Conservation (phyloP, 2,797 vertebrate species). For the Synanceia verrucosa region DNA sequence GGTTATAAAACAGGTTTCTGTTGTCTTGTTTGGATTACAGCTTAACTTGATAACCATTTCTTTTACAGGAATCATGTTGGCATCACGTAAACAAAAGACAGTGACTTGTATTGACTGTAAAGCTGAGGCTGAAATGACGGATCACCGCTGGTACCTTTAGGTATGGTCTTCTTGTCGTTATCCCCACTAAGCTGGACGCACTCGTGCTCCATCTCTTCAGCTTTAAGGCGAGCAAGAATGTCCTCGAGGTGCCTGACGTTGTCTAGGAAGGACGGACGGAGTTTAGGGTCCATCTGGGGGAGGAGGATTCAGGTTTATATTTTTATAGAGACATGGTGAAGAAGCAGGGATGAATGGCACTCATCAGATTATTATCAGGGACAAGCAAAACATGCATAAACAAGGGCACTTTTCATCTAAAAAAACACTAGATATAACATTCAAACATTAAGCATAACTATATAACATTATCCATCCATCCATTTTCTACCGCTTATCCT, state of each 20-base stretch:
- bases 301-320: not conserved
- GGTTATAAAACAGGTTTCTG: not conserved
- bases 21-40: constrained; percentile 1
- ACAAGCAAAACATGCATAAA: not conserved
- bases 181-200: constrained; percentile 78
- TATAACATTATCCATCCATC: too few relatives aligned
- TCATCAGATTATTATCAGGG: not conserved
- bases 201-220: constrained; percentile 85
- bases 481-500: too few relatives aligned
- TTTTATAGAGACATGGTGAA: not conserved
- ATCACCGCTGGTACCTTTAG: constrained; percentile 82
- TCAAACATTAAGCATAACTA: too few relatives aligned
- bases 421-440: not conserved
- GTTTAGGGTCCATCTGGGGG: constrained; percentile 94
- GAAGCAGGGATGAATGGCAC: not conserved
- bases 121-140: not conserved
- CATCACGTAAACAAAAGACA: constrained; percentile 13
- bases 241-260: constrained; percentile 89
- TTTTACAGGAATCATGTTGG: constrained; percentile 24
- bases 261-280: constrained; percentile 93
- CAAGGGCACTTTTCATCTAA: not conserved
- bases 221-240: constrained; percentile 84
- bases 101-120: not conserved
- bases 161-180: constrained; percentile 83
- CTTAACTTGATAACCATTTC: too few relatives aligned